Evolutionary conservation across 2,888 invertebrate genomes (phyloP).

Genomic region (Philereme vetulata): DNA sequence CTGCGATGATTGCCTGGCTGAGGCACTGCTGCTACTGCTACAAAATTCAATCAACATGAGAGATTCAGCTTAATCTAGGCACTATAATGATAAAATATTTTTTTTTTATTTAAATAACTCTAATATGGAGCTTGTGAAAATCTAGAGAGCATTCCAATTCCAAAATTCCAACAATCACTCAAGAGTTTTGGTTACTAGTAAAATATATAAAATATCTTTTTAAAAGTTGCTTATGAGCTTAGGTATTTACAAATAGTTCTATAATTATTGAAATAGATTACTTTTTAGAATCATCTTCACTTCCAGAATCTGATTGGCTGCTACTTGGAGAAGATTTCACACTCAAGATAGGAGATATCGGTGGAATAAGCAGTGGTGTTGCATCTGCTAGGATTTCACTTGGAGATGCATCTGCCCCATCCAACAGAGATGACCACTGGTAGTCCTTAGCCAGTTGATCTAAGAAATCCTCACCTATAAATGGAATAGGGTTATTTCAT

Average conservation of each 20-base stretch:
- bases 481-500: conserved; percentile 20
- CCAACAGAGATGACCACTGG: conserved; percentile 73
- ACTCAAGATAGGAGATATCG: conserved; percentile 68
- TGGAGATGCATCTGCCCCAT: conserved; percentile 74
- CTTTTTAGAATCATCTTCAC: conserved; percentile 80
- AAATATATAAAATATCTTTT: no score
- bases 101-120: no score
- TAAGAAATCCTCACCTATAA: conserved; percentile 70
- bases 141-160: no score
- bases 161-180: no score
- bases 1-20: conserved; percentile 63
- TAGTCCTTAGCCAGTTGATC: conserved; percentile 72
- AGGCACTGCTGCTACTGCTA: conserved; percentile 57
- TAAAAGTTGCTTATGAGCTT: no score
- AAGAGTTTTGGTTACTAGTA: no score
- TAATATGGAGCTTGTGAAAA: no score
- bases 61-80: no score
- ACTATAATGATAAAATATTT: no score
- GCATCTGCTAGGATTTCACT: conserved; percentile 80
- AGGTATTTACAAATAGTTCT: neutral
- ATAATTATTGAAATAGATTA: conserved; percentile 40
- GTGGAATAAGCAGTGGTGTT: conserved; percentile 64
- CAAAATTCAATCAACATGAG: neutral
- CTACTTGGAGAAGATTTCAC: conserved; percentile 69
- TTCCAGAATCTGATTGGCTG: conserved; percentile 74